A percentile compares a stretch with the other conserved stretches of the same genome.
Conservation (phyloP, 1,140 invertebrate species). For the Atta cephalotes region DNA sequence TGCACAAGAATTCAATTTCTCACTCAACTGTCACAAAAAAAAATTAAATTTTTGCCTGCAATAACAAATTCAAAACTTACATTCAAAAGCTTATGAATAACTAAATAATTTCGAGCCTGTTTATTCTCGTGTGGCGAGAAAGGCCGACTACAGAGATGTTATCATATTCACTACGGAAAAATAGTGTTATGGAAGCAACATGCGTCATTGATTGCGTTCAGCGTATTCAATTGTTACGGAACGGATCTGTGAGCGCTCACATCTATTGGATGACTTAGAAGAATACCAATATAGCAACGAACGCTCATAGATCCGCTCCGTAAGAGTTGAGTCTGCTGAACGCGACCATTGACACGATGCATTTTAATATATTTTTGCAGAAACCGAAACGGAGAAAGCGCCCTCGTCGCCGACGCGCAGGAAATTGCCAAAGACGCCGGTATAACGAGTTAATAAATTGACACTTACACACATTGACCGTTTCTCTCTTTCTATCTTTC, state of each 20-base stretch:
- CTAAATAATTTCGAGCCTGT: neutral
- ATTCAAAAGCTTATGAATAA: neutral
- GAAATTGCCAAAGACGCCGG: slow-evolving; percentile 97
- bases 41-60: neutral
- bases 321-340: too few relatives aligned
- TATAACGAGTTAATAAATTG: slow-evolving; percentile 90
- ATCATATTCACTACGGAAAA: neutral
- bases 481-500: slow-evolving; percentile 78
- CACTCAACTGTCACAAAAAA: neutral
- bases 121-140: neutral
- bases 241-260: too few relatives aligned
- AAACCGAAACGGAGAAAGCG: slow-evolving; percentile 92
- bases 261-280: too few relatives aligned
- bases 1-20: neutral
- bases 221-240: too few relatives aligned
- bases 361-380: slow-evolving; percentile 87
- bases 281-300: too few relatives aligned
- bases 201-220: neutral
- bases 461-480: slow-evolving; percentile 84
- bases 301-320: too few relatives aligned
- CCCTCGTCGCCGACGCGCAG: slow-evolving; percentile 94
- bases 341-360: slow-evolving; percentile 24
- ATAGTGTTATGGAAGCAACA: neutral
- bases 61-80: neutral
- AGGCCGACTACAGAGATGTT: neutral